Conservation (phyloP, 2,113 vertebrate genomes). For the Neodon shergylaensis region DNA sequence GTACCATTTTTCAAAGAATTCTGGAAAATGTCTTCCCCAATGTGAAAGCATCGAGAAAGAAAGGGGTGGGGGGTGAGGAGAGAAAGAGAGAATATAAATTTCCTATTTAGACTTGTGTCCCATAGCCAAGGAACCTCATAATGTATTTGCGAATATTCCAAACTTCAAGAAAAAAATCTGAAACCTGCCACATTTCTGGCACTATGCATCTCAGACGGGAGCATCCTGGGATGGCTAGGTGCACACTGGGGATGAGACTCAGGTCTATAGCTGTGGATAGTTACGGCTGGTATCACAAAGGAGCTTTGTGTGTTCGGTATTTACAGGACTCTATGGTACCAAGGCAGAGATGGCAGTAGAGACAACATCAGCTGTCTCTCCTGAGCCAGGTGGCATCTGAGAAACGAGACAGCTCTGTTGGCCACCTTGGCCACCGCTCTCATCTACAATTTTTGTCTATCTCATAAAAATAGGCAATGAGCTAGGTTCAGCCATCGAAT, state of each 20-base stretch:
- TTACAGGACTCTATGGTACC: not conserved
- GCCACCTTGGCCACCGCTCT: fast-evolving
- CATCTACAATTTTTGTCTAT: not conserved
- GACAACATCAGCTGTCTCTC: not conserved
- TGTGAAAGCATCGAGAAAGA: not conserved
- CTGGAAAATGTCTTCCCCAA: conserved; percentile 49
- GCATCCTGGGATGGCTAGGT: not conserved
- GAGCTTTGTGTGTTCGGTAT: not conserved
- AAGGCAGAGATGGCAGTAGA: not conserved
- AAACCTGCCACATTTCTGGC: not conserved
- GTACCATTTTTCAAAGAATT: conserved; percentile 43
- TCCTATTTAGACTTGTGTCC: not conserved
- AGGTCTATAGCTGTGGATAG: not conserved
- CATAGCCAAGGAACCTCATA: not conserved
- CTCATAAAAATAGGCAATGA: not conserved
- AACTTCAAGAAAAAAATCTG: not conserved
- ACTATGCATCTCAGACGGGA: not conserved
- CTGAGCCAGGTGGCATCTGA: not conserved
- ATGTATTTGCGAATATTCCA: not conserved
- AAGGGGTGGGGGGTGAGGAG: not conserved
- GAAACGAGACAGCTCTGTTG: not conserved
- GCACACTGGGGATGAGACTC: not conserved
- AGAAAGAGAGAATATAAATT: not conserved
- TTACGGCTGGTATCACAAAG: not conserved
- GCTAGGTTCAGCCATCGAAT: not conserved